phyloP scores from a whole-genome alignment of 2,888 invertebrate genomes.

The Nephrotoma guestfalica region DNA sequence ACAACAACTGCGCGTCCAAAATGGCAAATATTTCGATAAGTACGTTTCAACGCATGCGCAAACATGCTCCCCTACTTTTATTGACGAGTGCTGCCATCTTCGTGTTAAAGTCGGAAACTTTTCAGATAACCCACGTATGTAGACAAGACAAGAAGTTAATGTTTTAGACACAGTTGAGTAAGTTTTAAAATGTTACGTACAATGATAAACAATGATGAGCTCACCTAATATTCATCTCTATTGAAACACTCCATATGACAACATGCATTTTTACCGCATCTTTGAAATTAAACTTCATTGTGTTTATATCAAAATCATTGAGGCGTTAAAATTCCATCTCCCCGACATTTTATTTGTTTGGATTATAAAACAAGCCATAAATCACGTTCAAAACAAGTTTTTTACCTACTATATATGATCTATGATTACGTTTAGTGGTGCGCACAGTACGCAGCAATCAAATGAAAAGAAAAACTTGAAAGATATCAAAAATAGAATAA shows the following conservation, averaged over 20 bases:
- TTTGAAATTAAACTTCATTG: background rate
- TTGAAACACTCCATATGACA: background rate
- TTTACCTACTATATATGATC: background rate
- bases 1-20: too few relatives aligned
- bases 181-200: background rate
- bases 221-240: background rate
- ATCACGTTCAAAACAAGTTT: background rate
- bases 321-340: background rate
- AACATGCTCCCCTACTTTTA: too few relatives aligned
- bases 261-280: background rate
- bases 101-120: too few relatives aligned
- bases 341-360: background rate
- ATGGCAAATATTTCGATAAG: too few relatives aligned
- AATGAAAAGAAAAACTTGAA: background rate
- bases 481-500: background rate
- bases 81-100: too few relatives aligned
- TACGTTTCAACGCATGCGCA: too few relatives aligned
- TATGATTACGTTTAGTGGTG: background rate
- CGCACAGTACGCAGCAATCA: background rate
- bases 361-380: background rate
- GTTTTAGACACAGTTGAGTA: background rate
- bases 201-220: background rate
- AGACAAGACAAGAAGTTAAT: background rate
- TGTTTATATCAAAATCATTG: background rate
- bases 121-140: too few relatives aligned